Percentiles rank a stretch among this genome's conserved stretches.
Conservation (phyloP, 1,140 invertebrate genomes). For the Papilio polytes region DNA sequence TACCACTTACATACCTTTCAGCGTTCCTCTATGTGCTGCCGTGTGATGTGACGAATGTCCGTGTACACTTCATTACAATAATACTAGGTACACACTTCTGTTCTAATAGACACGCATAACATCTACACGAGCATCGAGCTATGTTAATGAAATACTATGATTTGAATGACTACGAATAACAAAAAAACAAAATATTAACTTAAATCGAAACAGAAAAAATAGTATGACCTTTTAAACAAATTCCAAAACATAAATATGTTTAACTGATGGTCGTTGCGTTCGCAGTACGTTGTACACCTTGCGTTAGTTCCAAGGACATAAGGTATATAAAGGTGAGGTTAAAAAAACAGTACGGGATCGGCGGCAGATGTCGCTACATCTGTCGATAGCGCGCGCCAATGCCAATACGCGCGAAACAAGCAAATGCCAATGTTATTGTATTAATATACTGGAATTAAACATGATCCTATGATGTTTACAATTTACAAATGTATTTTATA, state of each 20-base stretch:
- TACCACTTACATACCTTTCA: constrained; percentile 57
- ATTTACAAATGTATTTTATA: background rate
- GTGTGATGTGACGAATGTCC: constrained; percentile 20
- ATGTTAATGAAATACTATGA: too few relatives aligned
- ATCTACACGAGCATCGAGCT: too few relatives aligned
- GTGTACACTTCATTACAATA: background rate
- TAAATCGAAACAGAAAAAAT: background rate
- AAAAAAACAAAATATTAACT: background rate
- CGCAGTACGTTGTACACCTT: constrained; percentile 10
- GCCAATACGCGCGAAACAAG: constrained; percentile 12
- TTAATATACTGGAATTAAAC: constrained; percentile 4
- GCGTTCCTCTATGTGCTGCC: constrained; percentile 1
- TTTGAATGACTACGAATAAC: too few relatives aligned
- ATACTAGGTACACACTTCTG: background rate
- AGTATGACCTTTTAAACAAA: constrained; percentile 21
- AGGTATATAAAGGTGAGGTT: constrained; percentile 25
- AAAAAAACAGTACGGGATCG: constrained; percentile 13
- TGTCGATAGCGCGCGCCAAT: constrained; percentile 12
- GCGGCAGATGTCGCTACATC: constrained; percentile 26
- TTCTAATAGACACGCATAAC: background rate
- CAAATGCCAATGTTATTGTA: background rate
- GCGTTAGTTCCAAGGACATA: constrained; percentile 28
- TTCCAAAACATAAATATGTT: constrained; percentile 21
- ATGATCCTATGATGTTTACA: background rate
- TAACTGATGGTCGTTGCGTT: background rate